Evolutionary conservation across 1,140 invertebrate species (phyloP), one percentile per base, ranked within the genome.

Genomic region (Drosophila burlai): DNA sequence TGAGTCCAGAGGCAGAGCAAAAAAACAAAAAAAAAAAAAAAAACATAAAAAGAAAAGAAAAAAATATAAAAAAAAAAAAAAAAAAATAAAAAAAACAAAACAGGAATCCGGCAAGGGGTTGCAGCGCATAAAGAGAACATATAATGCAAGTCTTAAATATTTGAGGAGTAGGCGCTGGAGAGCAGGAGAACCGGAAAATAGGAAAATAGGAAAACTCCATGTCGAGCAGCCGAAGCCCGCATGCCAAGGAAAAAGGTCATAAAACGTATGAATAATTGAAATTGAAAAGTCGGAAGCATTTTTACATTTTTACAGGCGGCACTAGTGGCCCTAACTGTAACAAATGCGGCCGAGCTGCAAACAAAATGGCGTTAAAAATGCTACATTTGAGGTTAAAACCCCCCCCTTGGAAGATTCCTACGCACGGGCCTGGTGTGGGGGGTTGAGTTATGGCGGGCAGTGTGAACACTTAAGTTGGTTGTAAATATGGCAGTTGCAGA

Each of bases 231-330:
- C 49, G 49, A 46, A 26, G 26, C 57, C 43, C 45, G 45, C 79
- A 83, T 78, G 83, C 85, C 77, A 86, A 89, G 83, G 84, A 87
- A 87, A 86, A 87, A 89, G 84, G 84, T 89, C 83, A 84, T 87
- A 87, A 87, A 87, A 84, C 83, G 83, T 87, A 87, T 87, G 83
- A 87, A 87, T 87, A 87, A 87, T 87, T 87, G 83, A 87, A 87
- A 87, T 87, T 89, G 84, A 89, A 89, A 87, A 87, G 83, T 87
- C 83, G 85, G 83, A 89, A 87, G 81, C 68, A 77, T 55, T 86
- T 86, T 84, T 87, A 79, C 81, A 80, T 83, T 83, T 83, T 80
- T 80, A 79, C 81, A 71, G 61, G 69, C 80, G 76, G 63, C 54
- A 40, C 29, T 21, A 34, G 64, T 52, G 36, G 36, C 54, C 13